These are phyloP conservation scores for Ichneumoninae sp. DNA, from an alignment of 2,888 invertebrate species.

Conservation along the genomic window DNA sequence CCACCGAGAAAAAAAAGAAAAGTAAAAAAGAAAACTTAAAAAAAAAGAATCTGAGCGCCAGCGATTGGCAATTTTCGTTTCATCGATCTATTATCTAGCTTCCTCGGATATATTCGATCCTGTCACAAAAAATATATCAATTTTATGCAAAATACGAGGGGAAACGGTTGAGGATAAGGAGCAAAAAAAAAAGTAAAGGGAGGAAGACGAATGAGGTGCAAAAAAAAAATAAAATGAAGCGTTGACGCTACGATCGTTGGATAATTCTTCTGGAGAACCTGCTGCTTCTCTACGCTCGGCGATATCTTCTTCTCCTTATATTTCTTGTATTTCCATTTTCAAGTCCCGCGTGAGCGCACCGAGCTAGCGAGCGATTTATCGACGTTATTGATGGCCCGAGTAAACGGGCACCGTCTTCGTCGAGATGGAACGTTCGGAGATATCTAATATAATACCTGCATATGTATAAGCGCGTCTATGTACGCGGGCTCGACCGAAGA, in stretches of 20 bases:
- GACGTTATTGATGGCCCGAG: slow-evolving; percentile 64
- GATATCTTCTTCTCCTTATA: slow-evolving; percentile 59
- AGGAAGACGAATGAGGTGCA: slow-evolving; percentile 14
- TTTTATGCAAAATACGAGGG: slow-evolving; percentile 25
- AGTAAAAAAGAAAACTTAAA: not conserved
- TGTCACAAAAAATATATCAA: slow-evolving; percentile 11
- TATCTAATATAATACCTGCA: slow-evolving; percentile 55
- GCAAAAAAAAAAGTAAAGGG: not conserved
- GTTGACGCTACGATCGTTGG: slow-evolving; percentile 59
- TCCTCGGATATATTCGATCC: not conserved
- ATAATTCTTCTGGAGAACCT: slow-evolving; percentile 51
- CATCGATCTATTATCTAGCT: slow-evolving; percentile 20
- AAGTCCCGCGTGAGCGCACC: slow-evolving; percentile 41
- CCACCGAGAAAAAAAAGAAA: not conserved
- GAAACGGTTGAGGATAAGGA: slow-evolving; percentile 9
- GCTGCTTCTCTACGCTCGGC: slow-evolving; percentile 26
- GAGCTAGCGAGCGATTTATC: slow-evolving; percentile 63
- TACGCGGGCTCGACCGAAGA: slow-evolving; percentile 13
- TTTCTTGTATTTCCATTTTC: slow-evolving; percentile 61
- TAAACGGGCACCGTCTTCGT: slow-evolving; percentile 47
- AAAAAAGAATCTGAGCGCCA: not conserved
- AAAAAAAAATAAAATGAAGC: slow-evolving; percentile 41
- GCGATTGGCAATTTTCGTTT: slow-evolving; percentile 21
- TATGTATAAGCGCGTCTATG: slow-evolving; percentile 12
- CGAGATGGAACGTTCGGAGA: slow-evolving; percentile 56